Evolutionary conservation across 2,888 invertebrate species (phyloP).

Genomic region (Caenorhabditis sp.): DNA sequence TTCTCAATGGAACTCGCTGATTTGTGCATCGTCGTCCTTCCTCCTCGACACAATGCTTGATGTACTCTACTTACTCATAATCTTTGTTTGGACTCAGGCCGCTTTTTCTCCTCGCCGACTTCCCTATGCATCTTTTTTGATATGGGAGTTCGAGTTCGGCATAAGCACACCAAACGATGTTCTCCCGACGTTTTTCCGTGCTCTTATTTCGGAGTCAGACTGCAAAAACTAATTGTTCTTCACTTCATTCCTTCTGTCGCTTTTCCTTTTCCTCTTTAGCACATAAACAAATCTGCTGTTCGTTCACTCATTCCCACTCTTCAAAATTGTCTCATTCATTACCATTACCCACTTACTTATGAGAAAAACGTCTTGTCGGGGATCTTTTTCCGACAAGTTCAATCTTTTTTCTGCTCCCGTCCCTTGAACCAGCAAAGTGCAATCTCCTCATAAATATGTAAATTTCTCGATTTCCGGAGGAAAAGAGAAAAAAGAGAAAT

Average conservation of each 20-base stretch:
- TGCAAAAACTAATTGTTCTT: conserved; percentile 19
- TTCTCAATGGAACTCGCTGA: conserved; percentile 44
- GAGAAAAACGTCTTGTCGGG: too few species aligned
- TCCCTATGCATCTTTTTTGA: conserved; percentile 41
- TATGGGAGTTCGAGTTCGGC: conserved; percentile 26
- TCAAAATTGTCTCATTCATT: neutral
- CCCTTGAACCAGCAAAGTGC: conserved; percentile 28
- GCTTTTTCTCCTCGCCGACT: neutral
- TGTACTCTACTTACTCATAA: conserved; percentile 52
- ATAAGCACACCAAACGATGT: conserved; percentile 7
- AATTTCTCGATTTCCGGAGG: conserved; percentile 51
- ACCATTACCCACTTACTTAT: too few species aligned
- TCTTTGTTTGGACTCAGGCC: conserved; percentile 35
- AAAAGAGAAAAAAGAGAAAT: too few species aligned
- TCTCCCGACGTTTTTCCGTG: neutral
- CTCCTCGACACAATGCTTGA: conserved; percentile 2
- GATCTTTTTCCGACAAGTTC: neutral
- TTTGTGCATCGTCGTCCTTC: conserved; percentile 5
- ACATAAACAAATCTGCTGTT: conserved; percentile 4
- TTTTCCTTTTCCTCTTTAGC: neutral
- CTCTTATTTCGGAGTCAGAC: conserved; percentile 1
- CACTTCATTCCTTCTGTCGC: neutral
- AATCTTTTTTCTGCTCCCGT: conserved; percentile 3
- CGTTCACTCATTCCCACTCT: neutral
- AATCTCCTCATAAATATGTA: conserved; percentile 60